phyloP scores from a whole-genome alignment of 30 jellyfish, hydroid and myxozoan genomes.

The Aurelia aurita complex sp. Pacific region DNA sequence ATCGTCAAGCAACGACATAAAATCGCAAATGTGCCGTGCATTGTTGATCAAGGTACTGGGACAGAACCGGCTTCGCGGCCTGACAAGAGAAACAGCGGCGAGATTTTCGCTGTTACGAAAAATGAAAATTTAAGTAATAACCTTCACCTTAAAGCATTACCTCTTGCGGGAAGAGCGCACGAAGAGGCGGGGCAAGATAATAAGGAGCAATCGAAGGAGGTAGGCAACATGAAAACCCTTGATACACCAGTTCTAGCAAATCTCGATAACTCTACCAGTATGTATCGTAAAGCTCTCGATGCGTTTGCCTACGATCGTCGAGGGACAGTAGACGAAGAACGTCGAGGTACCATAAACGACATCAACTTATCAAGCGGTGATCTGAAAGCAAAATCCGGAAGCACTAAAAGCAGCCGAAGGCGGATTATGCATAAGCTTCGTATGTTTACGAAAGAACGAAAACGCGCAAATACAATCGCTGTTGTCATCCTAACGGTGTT shows the following conservation, averaged over 20 bases:
- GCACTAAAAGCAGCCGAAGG: background rate
- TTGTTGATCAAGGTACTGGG: background rate
- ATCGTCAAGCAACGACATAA: slow-evolving; percentile 41
- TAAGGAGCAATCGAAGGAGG: background rate
- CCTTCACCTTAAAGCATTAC: background rate
- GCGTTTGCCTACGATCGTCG: too few relatives aligned
- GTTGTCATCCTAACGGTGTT: slow-evolving; percentile 36
- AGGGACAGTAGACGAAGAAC: too few relatives aligned
- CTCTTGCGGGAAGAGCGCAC: background rate
- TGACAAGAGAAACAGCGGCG: background rate
- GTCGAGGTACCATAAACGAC: background rate
- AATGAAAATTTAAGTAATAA: background rate
- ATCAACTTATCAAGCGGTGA: background rate
- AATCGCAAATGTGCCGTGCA: slow-evolving; percentile 24
- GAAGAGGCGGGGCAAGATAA: background rate
- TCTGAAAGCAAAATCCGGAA: background rate
- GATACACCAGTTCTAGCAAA: background rate
- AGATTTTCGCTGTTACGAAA: background rate
- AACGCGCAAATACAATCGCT: slow-evolving; percentile 56
- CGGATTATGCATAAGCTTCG: slow-evolving; percentile 16
- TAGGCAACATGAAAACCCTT: background rate
- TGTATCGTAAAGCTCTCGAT: too few relatives aligned
- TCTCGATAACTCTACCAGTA: background rate
- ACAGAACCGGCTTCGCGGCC: background rate
- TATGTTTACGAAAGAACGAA: slow-evolving; percentile 31